Conservation (phyloP, 2,888 invertebrate genomes). For the Podabrus alpinus region DNA sequence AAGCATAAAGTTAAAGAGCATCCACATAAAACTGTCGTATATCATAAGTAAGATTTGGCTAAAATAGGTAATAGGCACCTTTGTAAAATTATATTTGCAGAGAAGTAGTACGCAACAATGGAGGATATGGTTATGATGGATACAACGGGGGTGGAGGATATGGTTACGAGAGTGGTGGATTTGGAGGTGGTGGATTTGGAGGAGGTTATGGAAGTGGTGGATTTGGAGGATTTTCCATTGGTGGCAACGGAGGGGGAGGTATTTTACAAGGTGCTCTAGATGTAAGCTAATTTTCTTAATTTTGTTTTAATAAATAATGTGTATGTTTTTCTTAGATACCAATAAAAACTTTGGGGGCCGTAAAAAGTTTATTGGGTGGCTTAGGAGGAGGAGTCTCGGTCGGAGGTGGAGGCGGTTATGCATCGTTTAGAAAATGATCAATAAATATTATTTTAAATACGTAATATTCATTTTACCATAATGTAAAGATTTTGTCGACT, state of each 20-base stretch:
- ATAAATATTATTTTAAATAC: not conserved
- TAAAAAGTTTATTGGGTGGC: slow-evolving; percentile 66
- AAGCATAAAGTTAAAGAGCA: not conserved
- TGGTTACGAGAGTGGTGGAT: slow-evolving; percentile 30
- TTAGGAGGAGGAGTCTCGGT: slow-evolving; percentile 48
- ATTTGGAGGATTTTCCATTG: not conserved
- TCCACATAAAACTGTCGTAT: slow-evolving; percentile 1
- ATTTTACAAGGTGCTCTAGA: slow-evolving; percentile 13
- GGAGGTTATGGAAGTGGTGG: slow-evolving; percentile 22
- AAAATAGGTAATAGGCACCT: not conserved
- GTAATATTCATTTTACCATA: too few species aligned
- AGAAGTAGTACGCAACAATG: not conserved
- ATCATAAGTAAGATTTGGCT: slow-evolving; percentile 6
- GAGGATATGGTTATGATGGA: slow-evolving; percentile 14
- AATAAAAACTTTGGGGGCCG: slow-evolving; percentile 68
- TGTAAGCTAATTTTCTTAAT: not conserved
- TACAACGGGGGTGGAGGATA: slow-evolving; percentile 6
- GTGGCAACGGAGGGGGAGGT: not conserved
- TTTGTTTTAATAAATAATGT: not conserved
- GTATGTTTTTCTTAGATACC: slow-evolving; percentile 62
- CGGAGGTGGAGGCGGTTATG: not conserved
- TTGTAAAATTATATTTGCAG: not conserved
- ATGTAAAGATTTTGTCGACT: too few species aligned
- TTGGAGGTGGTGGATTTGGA: slow-evolving; percentile 3
- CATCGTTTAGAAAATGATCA: not conserved